A percentile compares a stretch with the other conserved stretches of the same genome.
Conservation (phyloP, 2,113 vertebrate species). For the Anseranas semipalmata region DNA sequence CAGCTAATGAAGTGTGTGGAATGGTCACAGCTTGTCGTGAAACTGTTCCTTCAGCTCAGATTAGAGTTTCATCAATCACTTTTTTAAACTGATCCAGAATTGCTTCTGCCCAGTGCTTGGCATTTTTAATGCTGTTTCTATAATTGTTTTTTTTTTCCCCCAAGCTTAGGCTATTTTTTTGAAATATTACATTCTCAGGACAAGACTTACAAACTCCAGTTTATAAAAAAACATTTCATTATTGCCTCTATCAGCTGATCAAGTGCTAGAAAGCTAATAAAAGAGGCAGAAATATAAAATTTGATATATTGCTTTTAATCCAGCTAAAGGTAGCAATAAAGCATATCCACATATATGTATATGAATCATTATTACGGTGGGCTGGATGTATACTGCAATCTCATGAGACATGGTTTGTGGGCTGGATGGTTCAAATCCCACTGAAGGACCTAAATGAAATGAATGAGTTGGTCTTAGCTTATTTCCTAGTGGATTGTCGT, state of each 20-base stretch:
- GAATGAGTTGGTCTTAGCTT: slow-evolving; percentile 44
- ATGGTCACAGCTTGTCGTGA: slow-evolving; percentile 90
- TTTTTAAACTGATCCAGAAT: slow-evolving; percentile 90
- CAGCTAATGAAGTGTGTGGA: slow-evolving; percentile 96
- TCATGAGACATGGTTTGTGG: slow-evolving; percentile 48
- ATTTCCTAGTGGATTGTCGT: slow-evolving; percentile 33
- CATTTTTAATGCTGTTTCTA: slow-evolving; percentile 87
- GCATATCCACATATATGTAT: slow-evolving; percentile 72
- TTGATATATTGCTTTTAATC: slow-evolving; percentile 76
- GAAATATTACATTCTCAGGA: slow-evolving; percentile 80
- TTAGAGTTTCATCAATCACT: slow-evolving; percentile 97
- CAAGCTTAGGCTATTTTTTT: slow-evolving; percentile 83
- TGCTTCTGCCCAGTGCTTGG: slow-evolving; percentile 81
- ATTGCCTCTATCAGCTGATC: slow-evolving; percentile 78
- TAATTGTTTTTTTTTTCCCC: slow-evolving; percentile 89
- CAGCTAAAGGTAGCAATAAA: slow-evolving; percentile 75
- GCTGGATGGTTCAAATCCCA: slow-evolving; percentile 60
- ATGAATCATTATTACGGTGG: slow-evolving; percentile 67
- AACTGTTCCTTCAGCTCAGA: slow-evolving; percentile 92
- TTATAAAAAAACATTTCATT: slow-evolving; percentile 77
- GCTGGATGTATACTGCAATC: slow-evolving; percentile 51
- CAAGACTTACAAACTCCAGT: slow-evolving; percentile 74
- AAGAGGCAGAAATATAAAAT: slow-evolving; percentile 75
- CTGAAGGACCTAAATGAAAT: slow-evolving; percentile 61
- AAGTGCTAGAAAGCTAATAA: slow-evolving; percentile 78